Percentiles rank a stretch among this genome's conserved stretches.
Evolutionary conservation across 2,888 invertebrate genomes (phyloP).

Genomic region (Sepiola atlantica): DNA sequence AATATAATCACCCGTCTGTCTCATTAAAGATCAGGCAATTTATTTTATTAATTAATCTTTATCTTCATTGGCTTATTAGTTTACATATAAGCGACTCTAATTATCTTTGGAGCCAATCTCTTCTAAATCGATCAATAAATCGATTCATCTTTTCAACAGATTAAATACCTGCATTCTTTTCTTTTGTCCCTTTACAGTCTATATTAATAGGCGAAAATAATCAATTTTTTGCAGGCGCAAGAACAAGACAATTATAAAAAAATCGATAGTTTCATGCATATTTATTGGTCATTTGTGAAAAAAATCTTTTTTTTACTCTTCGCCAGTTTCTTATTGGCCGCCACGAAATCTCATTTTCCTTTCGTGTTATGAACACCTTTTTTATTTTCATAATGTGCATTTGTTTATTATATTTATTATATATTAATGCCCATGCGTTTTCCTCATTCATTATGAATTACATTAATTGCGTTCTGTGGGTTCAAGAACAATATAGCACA

Average conservation of each 20-base stretch:
- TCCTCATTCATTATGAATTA: background rate
- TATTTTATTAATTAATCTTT: background rate
- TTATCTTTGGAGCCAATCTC: background rate
- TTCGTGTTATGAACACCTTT: background rate
- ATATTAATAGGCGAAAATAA: background rate
- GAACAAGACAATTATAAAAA: background rate
- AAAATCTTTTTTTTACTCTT: background rate
- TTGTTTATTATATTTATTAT: background rate
- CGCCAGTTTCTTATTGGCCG: background rate
- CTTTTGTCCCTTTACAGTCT: no score
- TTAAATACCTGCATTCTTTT: background rate
- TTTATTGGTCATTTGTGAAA: background rate
- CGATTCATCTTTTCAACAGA: background rate
- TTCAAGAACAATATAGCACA: background rate
- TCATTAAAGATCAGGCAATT: background rate
- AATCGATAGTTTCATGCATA: background rate
- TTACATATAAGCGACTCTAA: background rate
- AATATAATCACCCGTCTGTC: background rate
- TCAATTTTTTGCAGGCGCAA: background rate
- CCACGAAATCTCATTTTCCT: background rate
- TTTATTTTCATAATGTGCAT: background rate
- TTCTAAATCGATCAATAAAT: background rate
- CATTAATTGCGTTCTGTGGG: background rate
- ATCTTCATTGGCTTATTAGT: background rate
- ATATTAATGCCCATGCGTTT: background rate